Evolutionary conservation across 1,140 invertebrate genomes (phyloP).

Genomic region (Euschistus heros): DNA sequence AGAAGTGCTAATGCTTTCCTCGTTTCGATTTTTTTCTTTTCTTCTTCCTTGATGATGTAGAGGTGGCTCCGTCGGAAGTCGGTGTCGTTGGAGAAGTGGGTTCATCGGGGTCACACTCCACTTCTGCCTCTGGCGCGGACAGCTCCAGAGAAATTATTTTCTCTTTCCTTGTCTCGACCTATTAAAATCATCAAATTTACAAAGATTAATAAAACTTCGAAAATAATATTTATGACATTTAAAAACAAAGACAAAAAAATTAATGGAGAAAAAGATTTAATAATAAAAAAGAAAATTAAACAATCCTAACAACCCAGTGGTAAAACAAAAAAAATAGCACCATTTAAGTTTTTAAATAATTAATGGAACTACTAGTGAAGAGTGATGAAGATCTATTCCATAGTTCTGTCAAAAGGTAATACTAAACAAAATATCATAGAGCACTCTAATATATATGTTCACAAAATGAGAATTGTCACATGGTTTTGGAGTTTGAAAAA

Average conservation of each 20-base stretch:
- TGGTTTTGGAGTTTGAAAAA: too few relatives aligned
- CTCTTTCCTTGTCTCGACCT: constrained; percentile 79
- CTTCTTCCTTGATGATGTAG: constrained; percentile 13
- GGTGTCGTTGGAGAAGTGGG: constrained; percentile 9
- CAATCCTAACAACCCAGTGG: too few relatives aligned
- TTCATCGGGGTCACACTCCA: constrained; percentile 28
- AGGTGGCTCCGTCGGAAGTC: not conserved
- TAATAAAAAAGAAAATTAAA: too few relatives aligned
- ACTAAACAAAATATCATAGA: too few relatives aligned
- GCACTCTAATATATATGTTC: too few relatives aligned
- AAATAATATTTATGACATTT: too few relatives aligned
- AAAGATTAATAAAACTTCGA: too few relatives aligned
- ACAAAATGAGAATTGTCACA: too few relatives aligned
- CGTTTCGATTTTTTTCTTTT: constrained; percentile 13
- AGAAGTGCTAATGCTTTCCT: constrained; percentile 1
- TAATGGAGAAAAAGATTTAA: not conserved
- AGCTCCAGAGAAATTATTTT: constrained; percentile 79
- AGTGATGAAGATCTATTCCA: too few relatives aligned
- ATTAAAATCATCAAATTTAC: constrained; percentile 13
- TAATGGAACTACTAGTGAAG: too few relatives aligned
- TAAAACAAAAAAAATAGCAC: not conserved
- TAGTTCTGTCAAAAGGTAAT: too few relatives aligned
- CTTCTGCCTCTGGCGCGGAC: constrained; percentile 47
- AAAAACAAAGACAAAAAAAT: not conserved
- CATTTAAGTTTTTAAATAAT: too few relatives aligned